Base-by-base conservation (phyloP, 2,797 vertebrate species). In the Arremon brunneinucha region DNA sequence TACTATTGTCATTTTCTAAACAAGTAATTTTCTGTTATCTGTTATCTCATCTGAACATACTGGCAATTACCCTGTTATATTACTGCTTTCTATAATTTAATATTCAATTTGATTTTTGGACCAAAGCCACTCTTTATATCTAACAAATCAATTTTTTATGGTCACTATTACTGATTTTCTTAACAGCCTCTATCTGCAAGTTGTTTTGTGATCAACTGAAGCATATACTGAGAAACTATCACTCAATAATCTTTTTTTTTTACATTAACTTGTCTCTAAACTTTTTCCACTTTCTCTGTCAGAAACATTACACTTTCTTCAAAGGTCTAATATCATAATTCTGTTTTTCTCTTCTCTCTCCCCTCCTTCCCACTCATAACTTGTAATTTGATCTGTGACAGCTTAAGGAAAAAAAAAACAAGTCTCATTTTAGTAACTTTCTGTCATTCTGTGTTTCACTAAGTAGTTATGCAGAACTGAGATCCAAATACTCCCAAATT, bases 31-130 rank as follows among this genome's bases (percentile, higher is more conserved):
- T 93, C 35, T 72, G 21, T 91, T 94, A 86, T 76, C 85, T 90
- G 39, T 59, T 74, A 30, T 76, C 78, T 85, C 41, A 70, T 85
- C 60, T 71, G 69, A 85, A 65, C 37, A 65, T 77, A 65, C 30
- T 69, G 82, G 60, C 62, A 93, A 91, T 93, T 77, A 82, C 49
- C 37, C 68, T 80, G 14, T 60, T 92, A 49, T 83, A 89, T 77
- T 89, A 83, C 53, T 68, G 19, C 35, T 83, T 94, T 89, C 71
- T 82, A 46, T 87, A 90, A 90, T 89, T 93, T 91, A 92, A 85
- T 90, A 91, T 92, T 80, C 93, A 85, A 71, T 92, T 83, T 80
- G 46, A 64, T 77, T 89, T 96, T 85, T 83, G 77, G 60, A 78
- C 49, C 19, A 79, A 89, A 93, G 57, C 37, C 41, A 59, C n/a